Evolutionary conservation across 2,113 vertebrate species (phyloP).

Genomic region (Climacteris rufus): DNA sequence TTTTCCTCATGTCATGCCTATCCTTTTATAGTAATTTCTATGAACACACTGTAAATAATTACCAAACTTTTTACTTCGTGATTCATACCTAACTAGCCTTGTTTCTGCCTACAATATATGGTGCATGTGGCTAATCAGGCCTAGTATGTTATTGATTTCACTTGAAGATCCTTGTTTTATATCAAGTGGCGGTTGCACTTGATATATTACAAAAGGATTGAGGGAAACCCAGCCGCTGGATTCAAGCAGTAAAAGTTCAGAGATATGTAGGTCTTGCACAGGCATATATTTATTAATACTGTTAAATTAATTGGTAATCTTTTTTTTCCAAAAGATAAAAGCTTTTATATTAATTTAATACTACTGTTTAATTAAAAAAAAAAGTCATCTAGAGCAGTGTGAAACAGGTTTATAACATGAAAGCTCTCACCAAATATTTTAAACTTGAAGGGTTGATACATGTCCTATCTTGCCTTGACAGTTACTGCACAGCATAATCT

Average conservation of each 20-base stretch:
- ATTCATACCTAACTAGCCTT: constrained; percentile 27
- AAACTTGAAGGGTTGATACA: background rate
- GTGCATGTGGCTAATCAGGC: background rate
- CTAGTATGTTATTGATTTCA: background rate
- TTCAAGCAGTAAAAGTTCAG: background rate
- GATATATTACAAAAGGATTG: background rate
- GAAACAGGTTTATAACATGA: background rate
- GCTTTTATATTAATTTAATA: background rate
- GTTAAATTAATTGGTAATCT: background rate
- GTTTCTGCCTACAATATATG: background rate
- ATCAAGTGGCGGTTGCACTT: background rate
- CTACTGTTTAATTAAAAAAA: background rate
- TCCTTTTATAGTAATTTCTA: constrained; percentile 56
- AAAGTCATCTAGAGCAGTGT: rapidly evolving
- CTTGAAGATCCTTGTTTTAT: background rate
- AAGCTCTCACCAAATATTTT: background rate
- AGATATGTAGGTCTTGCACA: background rate
- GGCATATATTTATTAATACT: background rate
- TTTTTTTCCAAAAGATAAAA: background rate
- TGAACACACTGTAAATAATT: background rate
- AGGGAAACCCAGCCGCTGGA: background rate
- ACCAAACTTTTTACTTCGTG: constrained; percentile 34
- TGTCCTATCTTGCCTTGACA: constrained; percentile 37
- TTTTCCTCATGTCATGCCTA: background rate
- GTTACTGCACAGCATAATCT: constrained; percentile 37